Conservation (phyloP, 2,113 vertebrate species). For the Heteronetta atricapilla region DNA sequence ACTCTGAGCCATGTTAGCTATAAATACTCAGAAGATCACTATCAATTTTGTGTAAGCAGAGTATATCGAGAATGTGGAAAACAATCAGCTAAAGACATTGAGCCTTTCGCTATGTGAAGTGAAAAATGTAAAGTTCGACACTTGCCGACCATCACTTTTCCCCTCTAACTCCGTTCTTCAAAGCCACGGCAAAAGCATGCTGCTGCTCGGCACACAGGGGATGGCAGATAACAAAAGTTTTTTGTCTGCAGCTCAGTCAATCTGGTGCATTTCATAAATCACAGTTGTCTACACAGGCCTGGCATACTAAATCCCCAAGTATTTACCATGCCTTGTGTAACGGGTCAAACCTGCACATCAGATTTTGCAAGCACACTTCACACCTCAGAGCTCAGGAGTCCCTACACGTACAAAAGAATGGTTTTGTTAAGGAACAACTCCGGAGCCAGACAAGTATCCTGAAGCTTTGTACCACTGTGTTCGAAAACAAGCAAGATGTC, state of each 20-base stretch:
- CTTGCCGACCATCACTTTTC: neutral
- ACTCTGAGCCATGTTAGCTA: neutral
- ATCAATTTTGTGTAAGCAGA: neutral
- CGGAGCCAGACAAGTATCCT: neutral
- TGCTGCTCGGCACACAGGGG: neutral
- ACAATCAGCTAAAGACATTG: neutral
- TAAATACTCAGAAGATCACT: neutral
- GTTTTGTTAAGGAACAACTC: neutral
- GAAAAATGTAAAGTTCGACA: neutral
- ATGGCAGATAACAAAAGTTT: neutral
- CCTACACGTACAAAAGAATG: neutral
- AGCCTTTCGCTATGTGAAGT: neutral
- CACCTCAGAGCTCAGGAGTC: neutral
- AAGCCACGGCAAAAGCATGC: neutral
- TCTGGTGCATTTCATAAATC: neutral
- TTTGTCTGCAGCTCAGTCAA: neutral
- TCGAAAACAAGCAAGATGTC: neutral
- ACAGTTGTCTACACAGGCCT: neutral
- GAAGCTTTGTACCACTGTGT: neutral
- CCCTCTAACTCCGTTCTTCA: neutral
- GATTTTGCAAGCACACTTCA: neutral
- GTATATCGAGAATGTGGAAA: no score
- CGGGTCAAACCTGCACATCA: neutral
- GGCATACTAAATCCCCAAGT: neutral
- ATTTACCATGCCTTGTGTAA: neutral